A percentile compares a stretch with the other conserved stretches of the same genome.
Conservation (phyloP, 2,113 vertebrate genomes). For the Meles meles region DNA sequence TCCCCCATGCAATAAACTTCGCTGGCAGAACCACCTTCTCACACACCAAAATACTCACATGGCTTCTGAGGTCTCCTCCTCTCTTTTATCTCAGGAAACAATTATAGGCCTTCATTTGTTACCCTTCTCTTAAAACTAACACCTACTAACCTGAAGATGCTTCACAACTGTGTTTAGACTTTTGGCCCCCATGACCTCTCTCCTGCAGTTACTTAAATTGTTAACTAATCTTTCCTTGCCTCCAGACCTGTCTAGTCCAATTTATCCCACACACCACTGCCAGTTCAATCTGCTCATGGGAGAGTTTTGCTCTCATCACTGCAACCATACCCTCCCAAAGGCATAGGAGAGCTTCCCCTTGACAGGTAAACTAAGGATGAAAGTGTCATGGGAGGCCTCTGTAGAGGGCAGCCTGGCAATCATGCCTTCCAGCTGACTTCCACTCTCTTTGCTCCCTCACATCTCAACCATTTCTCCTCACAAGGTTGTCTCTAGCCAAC, state of each 20-base stretch:
- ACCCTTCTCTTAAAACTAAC: background rate
- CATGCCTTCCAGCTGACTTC: background rate
- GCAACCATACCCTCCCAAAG: no score
- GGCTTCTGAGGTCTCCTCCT: background rate
- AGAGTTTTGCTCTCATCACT: background rate
- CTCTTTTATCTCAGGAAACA: background rate
- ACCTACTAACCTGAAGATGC: background rate
- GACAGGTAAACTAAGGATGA: background rate
- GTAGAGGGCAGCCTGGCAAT: fast-evolving
- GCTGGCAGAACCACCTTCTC: background rate
- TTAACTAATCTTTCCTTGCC: background rate
- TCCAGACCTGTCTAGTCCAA: background rate
- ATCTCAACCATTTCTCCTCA: background rate
- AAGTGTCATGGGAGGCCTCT: background rate
- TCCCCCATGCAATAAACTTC: background rate
- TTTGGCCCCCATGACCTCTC: background rate
- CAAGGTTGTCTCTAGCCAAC: background rate
- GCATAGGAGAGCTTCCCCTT: background rate
- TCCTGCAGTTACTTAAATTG: background rate
- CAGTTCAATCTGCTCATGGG: background rate
- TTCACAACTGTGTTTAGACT: background rate
- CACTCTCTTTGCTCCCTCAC: no score
- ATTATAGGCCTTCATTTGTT: fast-evolving
- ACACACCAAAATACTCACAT: background rate
- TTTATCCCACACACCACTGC: no score